Percentiles rank a stretch among this genome's conserved stretches.
Evolutionary conservation across 2,113 vertebrate species (phyloP).

Genomic region (Lophotis ruficrista): DNA sequence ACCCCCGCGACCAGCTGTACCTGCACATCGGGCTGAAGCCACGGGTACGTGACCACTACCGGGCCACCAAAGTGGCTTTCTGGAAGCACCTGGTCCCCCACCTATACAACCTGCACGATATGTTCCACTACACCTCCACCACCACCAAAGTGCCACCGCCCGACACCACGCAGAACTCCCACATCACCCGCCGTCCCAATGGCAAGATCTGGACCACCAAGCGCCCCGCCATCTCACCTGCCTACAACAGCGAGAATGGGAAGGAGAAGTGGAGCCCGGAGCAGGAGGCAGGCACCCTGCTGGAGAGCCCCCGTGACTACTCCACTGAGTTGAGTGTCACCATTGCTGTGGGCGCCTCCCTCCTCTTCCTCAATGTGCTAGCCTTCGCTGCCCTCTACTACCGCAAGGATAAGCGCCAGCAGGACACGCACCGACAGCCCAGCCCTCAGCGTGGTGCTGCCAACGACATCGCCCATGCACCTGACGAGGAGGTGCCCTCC

Average conservation of each 20-base stretch:
- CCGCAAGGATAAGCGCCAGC: slow-evolving; percentile 96
- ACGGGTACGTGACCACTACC: slow-evolving; percentile 96
- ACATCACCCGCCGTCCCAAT: slow-evolving; percentile 91
- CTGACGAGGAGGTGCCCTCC: slow-evolving; percentile 95
- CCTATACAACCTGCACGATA: slow-evolving; percentile 96
- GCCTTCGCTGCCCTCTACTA: slow-evolving; percentile 98
- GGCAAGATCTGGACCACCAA: slow-evolving; percentile 95
- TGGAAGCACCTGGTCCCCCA: slow-evolving; percentile 99
- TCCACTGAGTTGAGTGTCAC: slow-evolving; percentile 98
- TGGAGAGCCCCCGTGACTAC: slow-evolving; percentile 96
- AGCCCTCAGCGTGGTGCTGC: slow-evolving; percentile 88
- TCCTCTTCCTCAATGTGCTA: slow-evolving; percentile 96
- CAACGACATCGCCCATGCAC: slow-evolving; percentile 87
- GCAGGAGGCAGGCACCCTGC: slow-evolving; percentile 87
- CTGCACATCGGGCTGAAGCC: slow-evolving; percentile 98
- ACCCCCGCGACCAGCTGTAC: slow-evolving; percentile 96
- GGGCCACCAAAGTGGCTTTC: slow-evolving; percentile 98
- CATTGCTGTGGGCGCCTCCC: slow-evolving; percentile 95
- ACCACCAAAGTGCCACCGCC: slow-evolving; percentile 94
- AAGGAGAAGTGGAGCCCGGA: slow-evolving; percentile 88
- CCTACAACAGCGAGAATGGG: slow-evolving; percentile 89
- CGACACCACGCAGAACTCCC: slow-evolving; percentile 92
- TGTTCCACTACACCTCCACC: slow-evolving; percentile 99
- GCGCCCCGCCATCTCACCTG: slow-evolving; percentile 91
- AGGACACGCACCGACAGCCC: slow-evolving; percentile 90